Base-by-base conservation (phyloP, 2,113 vertebrate genomes). In the Perca fluviatilis region DNA sequence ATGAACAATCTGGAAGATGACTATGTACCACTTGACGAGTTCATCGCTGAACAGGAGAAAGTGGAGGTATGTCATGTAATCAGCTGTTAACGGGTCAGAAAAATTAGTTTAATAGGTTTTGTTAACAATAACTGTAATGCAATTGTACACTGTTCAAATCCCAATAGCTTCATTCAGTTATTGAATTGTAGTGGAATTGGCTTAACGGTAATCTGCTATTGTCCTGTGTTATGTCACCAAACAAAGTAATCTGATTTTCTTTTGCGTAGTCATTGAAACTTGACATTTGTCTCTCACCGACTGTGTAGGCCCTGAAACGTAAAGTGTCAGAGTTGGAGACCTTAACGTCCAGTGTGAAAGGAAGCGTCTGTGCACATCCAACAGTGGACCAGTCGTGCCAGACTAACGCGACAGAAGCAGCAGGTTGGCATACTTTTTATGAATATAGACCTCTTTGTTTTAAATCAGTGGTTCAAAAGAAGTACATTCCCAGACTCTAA, bases 11-110 rank as follows among this genome's bases (percentile, higher is more conserved):
- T 97, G 47, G 96, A 97, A 74, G 96, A 97, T 0, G 89, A 96
- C 62, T 97, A 97, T 13, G 95, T 97, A 40, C 95, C 96, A 6
- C 16, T 97, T 2, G 96, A 97, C 5, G 96, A 97, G 76, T 96
- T 97, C 77, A 90, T 93, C 2, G 95, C 94, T 40, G 97, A 97
- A 67, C 96, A 97, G 82, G 94, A 96, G 74, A 96, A 96, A 92
- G 95, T 95, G 23, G 94, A 97, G 96, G 97, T 97, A 71, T 2
- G 7, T 56, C 14, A 5, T 54, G 9, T 25, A 5, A 54, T 13
- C 18, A 14, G 10, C 40, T 51, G n/a, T 33, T 4, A 46, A 23
- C 5, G 0, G 54, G 51, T 43, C 16, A 0, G 5, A 7, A 66
- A 11, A 30, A 11, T 11, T 0, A 11, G 40, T 2, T 3, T 3